Evolutionary conservation across 2,797 vertebrate genomes (phyloP).

Genomic region (Echiichthys vipera): DNA sequence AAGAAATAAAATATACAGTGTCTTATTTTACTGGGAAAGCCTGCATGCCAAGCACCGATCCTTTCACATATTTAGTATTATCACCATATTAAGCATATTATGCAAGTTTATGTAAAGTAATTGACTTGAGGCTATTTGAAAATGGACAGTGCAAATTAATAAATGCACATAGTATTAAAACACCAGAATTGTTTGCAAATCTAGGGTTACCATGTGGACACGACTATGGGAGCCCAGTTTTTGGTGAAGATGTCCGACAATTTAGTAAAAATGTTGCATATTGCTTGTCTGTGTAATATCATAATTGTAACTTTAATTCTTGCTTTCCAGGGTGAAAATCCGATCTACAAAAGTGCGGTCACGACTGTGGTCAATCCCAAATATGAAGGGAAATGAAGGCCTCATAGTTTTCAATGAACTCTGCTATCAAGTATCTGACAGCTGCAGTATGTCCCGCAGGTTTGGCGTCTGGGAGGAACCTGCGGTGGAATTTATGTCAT

Average conservation of each 20-base stretch:
- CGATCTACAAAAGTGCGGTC: constrained; percentile 99
- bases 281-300: not conserved
- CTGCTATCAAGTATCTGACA: constrained; percentile 83
- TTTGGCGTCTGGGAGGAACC: constrained; percentile 18
- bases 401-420: constrained; percentile 69
- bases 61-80: not conserved
- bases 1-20: not conserved
- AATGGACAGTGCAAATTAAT: too few species aligned
- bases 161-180: too few species aligned
- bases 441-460: constrained; percentile 76
- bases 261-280: not conserved
- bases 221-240: not conserved
- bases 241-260: not conserved
- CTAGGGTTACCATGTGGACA: too few species aligned
- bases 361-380: constrained; percentile 99
- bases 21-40: not conserved
- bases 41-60: not conserved
- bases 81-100: too few species aligned
- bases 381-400: constrained; percentile 97
- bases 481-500: constrained; percentile 26
- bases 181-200: too few species aligned
- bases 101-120: too few species aligned
- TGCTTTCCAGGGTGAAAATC: constrained; percentile 95
- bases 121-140: too few species aligned
- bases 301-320: not conserved